Evolutionary conservation across 53 echinoderm and acorn worm genomes (phyloP), one percentile per base, ranked within the genome.

Genomic region (Antedon mediterranea): DNA sequence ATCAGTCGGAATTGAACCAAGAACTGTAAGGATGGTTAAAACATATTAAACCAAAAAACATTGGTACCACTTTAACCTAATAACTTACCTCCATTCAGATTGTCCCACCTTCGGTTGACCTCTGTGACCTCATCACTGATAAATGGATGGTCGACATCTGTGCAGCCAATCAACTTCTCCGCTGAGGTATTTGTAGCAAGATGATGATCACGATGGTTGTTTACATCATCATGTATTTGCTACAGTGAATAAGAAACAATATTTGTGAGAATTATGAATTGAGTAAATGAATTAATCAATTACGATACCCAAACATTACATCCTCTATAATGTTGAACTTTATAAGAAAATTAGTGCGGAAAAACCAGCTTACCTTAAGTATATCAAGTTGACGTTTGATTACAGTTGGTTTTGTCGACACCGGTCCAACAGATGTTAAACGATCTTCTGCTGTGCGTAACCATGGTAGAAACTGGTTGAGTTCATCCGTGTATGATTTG

Each of bases 171-270:
- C 34, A 98, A 84, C 70, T 86, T 84, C 27, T 93, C 85, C 31
- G 84, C 82, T 7, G 88, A 72, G 71, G 93, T 82, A 75, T 98
- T 93, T 80, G 93, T 82, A 18, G 92, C 94, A 33, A 83, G 81
- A 43, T 94, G 94, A 84, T 94, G 91, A 82, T 94, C 94, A 18
- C 89, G 87, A 76, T 94, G 94, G 71, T 89, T 91, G 84, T 88
- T 89, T 32, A 94, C 80, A 78, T 94, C 94, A 74, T 94, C 94
- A 77, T 91, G 91, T 26, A 94, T 83, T 92, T 92, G 92, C 92
- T 92, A 78, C 37, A 37, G 11, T 37, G 37, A 37, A 37, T 6
- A 37, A 37, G 11, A 11, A 11, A 37, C 4, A 37, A 6, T 6
- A 37, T 6, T 37, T 37, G 37, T 6, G 11, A 6, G 11, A 37